phyloP scores from a whole-genome alignment of 2,888 invertebrate species.

The Ptycholaimellus sp. region DNA sequence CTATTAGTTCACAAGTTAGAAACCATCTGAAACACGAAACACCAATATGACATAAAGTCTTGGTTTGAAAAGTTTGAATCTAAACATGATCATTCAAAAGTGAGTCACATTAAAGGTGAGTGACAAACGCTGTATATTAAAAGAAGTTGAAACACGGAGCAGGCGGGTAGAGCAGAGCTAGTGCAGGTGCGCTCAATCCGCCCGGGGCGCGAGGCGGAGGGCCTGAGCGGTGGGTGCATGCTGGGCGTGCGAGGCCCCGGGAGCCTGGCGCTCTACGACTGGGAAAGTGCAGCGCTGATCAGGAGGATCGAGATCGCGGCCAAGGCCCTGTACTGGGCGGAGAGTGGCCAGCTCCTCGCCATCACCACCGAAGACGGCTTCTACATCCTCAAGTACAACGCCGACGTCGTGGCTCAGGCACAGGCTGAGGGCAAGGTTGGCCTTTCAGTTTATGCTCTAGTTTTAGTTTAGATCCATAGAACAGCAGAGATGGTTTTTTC shows the following conservation, averaged over 20 bases:
- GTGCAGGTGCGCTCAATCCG: no score
- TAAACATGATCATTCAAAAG: no score
- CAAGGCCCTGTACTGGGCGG: slow-evolving; percentile 73
- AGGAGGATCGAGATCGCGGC: slow-evolving; percentile 84
- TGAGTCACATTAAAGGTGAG: no score
- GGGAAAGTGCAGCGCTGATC: slow-evolving; percentile 73
- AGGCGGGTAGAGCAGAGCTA: no score
- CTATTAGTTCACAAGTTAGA: no score
- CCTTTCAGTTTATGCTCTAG: not conserved
- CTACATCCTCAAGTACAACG: slow-evolving; percentile 66
- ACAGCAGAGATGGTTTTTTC: not conserved
- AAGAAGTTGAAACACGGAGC: no score
- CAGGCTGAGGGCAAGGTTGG: slow-evolving; percentile 39
- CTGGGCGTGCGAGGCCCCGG: slow-evolving; percentile 11
- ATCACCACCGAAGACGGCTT: slow-evolving; percentile 83
- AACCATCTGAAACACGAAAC: no score
- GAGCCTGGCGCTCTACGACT: slow-evolving; percentile 70
- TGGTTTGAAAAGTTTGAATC: no score
- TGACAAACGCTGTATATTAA: no score
- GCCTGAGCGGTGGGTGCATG: not conserved
- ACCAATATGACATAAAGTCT: no score
- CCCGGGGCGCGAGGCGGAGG: no score
- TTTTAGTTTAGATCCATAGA: not conserved
- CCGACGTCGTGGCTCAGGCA: slow-evolving; percentile 50
- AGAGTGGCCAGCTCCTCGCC: slow-evolving; percentile 71